Percentiles rank a stretch among this genome's conserved stretches.
Conservation (phyloP, 2,797 vertebrate species). For the Hydrolagus colliei region DNA sequence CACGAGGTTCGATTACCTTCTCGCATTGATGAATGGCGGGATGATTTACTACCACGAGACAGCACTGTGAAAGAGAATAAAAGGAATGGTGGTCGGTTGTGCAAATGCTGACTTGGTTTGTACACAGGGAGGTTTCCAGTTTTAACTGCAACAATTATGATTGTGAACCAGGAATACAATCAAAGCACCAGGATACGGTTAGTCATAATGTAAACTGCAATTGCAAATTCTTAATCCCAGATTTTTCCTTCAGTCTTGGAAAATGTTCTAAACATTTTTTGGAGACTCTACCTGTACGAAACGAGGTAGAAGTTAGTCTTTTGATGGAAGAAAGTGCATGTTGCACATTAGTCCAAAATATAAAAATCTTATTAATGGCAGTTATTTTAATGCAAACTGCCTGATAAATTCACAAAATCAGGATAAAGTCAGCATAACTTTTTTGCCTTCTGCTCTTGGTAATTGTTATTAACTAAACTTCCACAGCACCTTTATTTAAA, state of each 20-base stretch:
- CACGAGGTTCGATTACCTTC: constrained; percentile 22
- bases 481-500: neutral
- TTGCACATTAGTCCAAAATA: too few relatives aligned
- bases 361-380: neutral
- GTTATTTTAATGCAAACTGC: neutral
- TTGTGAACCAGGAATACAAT: neutral
- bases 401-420: neutral
- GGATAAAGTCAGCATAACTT: neutral
- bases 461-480: neutral
- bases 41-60: constrained; percentile 18
- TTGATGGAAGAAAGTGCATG: neutral
- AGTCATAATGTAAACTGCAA: too few relatives aligned
- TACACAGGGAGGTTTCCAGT: constrained; percentile 14
- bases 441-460: too few relatives aligned
- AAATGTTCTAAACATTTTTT: neutral
- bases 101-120: constrained; percentile 5
- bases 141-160: constrained; percentile 11
- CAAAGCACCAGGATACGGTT: neutral
- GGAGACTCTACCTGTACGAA: too few relatives aligned
- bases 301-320: neutral
- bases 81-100: constrained; percentile 6
- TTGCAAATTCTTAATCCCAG: neutral
- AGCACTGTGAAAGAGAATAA: constrained; percentile 27
- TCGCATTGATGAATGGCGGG: constrained; percentile 28
- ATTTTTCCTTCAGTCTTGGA: neutral